Base-by-base conservation (phyloP, 2,888 invertebrate species). In the Machimus rusticus region DNA sequence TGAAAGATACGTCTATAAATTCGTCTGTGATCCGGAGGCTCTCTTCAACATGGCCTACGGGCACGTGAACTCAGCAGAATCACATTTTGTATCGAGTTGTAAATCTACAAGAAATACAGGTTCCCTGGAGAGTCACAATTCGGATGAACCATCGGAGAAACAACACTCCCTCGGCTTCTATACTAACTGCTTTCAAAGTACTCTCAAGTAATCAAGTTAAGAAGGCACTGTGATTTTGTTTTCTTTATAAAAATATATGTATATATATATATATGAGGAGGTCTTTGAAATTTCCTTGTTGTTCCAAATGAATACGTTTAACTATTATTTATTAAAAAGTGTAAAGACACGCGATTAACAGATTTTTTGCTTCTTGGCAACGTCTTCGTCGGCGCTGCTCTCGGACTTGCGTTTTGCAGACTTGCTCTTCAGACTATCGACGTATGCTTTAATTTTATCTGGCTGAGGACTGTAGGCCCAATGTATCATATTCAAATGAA, bases 1-100 rank as follows among this genome's bases (percentile, higher is more conserved):
- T 0, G 98, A 99, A 92, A 95, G 98, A 90, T 99, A 99, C 93
- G 98, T 99, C 14, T 99, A 99, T 94, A 98, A 98, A 92, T 99
- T 99, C 92, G 98, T 99, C 1, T 99, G 98, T 93, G 98, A 98
- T 92, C 98, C 98, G 0, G 97, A 97, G 89, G 97, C 97, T 0
- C 93, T 98, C 3, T 97, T 98, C 93, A 97, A 96, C 90, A 96
- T 97, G 96, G 96, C 96, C 9, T 95, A 95, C 87, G 93, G 93
- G 0, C 92, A 92, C 87, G 89, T 91, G 1, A 89, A 88, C 84
- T 51, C 89, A 6, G 89, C 89, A 31, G 89, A 88, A 89, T 31
- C 74, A 19, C 28, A 23, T 74, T 85, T 43, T 43, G 34, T 74
- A 46, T 85, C 85, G 28, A 82, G 19, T 37, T 82, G 82, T 57